phyloP scores from a whole-genome alignment of 2,888 invertebrate species.

The Halictus quadricinctus region DNA sequence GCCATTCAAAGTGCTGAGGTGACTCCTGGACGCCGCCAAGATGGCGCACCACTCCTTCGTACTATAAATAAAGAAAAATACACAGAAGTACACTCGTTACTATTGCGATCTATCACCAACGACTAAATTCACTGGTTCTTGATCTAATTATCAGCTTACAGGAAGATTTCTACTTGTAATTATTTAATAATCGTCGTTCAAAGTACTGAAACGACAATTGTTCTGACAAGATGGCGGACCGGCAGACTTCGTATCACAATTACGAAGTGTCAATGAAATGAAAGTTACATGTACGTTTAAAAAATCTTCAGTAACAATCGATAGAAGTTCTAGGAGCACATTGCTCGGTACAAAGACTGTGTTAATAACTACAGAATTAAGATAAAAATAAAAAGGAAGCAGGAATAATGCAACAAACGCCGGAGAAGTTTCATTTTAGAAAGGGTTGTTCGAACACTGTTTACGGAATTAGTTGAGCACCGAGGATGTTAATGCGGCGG shows the following conservation, averaged over 20 bases:
- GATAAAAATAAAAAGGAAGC: no score
- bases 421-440: not conserved
- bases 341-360: no score
- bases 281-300: not conserved
- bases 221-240: not conserved
- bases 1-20: not conserved
- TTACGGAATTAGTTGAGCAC: not conserved
- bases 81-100: no score
- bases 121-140: no score
- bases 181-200: not conserved
- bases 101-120: no score
- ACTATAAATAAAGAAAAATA: not conserved
- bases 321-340: no score
- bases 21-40: not conserved
- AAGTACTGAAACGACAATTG: not conserved
- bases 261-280: not conserved
- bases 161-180: not conserved
- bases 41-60: not conserved
- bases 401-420: no score
- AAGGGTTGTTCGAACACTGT: not conserved
- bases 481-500: not conserved
- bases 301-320: not conserved
- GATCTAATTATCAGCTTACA: no score
- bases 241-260: not conserved
- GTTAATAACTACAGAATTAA: no score